Evolutionary conservation across 2,888 invertebrate species (phyloP), one percentile per base, ranked within the genome.

Genomic region (Oxycera nigricornis): DNA sequence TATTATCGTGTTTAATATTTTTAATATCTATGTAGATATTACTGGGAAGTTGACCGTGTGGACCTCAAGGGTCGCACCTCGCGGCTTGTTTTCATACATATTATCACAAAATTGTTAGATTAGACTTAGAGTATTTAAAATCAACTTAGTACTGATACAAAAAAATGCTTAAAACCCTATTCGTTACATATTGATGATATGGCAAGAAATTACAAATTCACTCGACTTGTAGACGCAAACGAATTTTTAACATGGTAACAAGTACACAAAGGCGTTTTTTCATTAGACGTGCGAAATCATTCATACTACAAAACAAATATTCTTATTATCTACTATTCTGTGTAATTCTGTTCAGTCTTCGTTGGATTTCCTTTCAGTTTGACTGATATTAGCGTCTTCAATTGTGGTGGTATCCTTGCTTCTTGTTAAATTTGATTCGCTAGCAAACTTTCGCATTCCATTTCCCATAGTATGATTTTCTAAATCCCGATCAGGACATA

Each of bases 151-250:
- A 4, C 11, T 9, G 3, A 55, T 55, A 4, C 52, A 22, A 20
- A n/a, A n/a, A n/a, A 59, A 28, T 26, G 30, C n/a, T 28, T n/a
- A 59, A 28, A 59, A 26, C n/a, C 30, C 7, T 4, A 31, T 61
- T n/a, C 14, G 9, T 26, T 61, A 61, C 17, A 31, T 7, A n/a
- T n/a, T n/a, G 46, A 61, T 41, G 24, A 65, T 65, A 65, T 65
- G 65, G 65, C 65, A 65, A 65, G 65, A 65, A 41, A 65, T 65
- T 65, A 65, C 26, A 17, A n/a, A 46, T 46, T 46, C 17, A 17
- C 46, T 3, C 46, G 46, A 46, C 3, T 46, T 46, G 17, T 46
- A 46, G 17, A 46, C 24, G 24, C 52, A 50, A 9, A 50, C 50
- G 4, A 9, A 50, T 50, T 50, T 6, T 6, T 35, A 35, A 6